A percentile compares a stretch with the other conserved stretches of the same genome.
These are phyloP conservation scores for Ciconia maguari DNA, from an alignment of 2,113 vertebrate species.

Conservation along the genomic window DNA sequence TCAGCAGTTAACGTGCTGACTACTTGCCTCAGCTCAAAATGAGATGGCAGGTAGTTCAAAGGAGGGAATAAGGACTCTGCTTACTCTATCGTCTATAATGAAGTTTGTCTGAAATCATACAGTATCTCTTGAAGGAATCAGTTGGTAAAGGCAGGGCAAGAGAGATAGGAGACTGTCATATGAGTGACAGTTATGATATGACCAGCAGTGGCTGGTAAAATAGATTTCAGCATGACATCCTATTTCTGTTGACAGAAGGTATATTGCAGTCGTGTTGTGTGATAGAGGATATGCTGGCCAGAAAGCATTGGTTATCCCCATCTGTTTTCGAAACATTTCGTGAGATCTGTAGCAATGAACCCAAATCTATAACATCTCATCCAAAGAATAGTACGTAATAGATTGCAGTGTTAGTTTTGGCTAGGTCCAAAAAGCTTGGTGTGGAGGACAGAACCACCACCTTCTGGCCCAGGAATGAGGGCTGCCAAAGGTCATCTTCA, in stretches of 20 bases:
- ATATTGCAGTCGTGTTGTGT: not conserved
- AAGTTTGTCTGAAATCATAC: not conserved
- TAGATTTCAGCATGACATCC: not conserved
- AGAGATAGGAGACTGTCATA: not conserved
- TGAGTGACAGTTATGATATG: not conserved
- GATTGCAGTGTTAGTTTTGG: not conserved
- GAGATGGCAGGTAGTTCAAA: not conserved
- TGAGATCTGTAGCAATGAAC: not conserved
- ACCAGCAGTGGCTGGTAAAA: not conserved
- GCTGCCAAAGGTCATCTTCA: not conserved
- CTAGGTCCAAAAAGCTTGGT: not conserved
- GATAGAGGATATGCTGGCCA: not conserved
- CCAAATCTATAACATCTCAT: not conserved
- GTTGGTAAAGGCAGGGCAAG: not conserved
- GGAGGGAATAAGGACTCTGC: not conserved
- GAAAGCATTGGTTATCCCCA: not conserved
- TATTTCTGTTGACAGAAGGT: conserved; percentile 16
- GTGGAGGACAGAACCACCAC: not conserved
- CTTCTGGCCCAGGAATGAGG: not conserved
- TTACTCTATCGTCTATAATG: not conserved
- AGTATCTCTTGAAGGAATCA: not conserved
- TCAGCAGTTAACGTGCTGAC: not conserved
- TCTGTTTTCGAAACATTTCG: not conserved
- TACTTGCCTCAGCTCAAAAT: not conserved
- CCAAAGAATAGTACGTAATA: not conserved